phyloP scores from a whole-genome alignment of 2,113 vertebrate species.

The Zosterops pallidus region DNA sequence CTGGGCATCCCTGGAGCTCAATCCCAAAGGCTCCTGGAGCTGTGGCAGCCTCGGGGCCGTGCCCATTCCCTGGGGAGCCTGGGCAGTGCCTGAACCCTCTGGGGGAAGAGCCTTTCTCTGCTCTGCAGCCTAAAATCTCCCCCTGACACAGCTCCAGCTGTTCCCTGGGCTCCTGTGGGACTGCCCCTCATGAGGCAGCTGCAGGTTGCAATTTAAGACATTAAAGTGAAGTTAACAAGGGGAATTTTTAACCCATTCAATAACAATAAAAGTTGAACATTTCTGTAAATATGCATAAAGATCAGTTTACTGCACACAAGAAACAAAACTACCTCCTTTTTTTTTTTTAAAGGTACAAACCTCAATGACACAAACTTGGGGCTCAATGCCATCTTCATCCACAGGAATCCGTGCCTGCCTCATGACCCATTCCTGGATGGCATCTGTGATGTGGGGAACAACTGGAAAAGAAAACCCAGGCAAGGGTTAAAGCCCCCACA shows the following conservation, averaged over 20 bases:
- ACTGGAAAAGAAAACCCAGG: conserved; percentile 73
- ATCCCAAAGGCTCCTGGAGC: too few species aligned
- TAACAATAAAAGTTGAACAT: background rate
- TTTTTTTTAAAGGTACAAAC: conserved; percentile 61
- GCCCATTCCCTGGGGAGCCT: background rate
- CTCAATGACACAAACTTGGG: conserved; percentile 98
- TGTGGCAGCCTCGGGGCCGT: background rate
- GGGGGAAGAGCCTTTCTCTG: background rate
- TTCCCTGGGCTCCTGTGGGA: background rate
- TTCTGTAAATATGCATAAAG: background rate
- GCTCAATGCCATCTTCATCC: conserved; percentile 88
- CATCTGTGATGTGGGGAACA: conserved; percentile 97
- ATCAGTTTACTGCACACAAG: background rate
- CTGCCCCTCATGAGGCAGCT: background rate
- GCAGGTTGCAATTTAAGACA: background rate
- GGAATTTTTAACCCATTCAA: background rate
- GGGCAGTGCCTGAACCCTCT: background rate
- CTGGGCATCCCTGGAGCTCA: too few species aligned
- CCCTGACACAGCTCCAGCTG: background rate
- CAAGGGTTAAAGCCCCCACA: background rate
- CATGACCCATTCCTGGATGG: conserved; percentile 97
- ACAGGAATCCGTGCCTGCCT: conserved; percentile 90
- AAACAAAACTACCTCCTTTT: background rate
- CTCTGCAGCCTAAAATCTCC: accelerated
- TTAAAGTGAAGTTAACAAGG: background rate